Evolutionary conservation across 1,140 invertebrate species (phyloP), one percentile per base, ranked within the genome.

Genomic region (Eufriesea mexicana): DNA sequence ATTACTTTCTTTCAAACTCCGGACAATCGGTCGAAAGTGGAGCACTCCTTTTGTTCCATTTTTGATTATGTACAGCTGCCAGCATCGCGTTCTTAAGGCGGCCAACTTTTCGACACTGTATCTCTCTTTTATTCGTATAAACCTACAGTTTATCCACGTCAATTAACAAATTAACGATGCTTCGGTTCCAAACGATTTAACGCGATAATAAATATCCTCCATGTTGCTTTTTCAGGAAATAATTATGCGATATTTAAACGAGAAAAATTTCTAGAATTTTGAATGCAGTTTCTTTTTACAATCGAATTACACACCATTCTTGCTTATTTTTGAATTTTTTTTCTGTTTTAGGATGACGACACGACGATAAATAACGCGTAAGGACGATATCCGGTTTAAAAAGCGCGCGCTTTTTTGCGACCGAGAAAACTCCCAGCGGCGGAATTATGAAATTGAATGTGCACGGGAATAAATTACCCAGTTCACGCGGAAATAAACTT

Each of bases 21-120:
- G 73, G 54, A 82, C 79, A 82, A 82, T 82, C 74, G 73, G 72
- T 76, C 45, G 79, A 76, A 82, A 82, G 79, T 82, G 79, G 79
- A 82, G 79, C 79, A 59, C 25, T 55, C 28, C 61, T 74, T 82
- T 82, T 82, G 79, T 82, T 76, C 62, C 62, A 76, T 82, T 82
- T 82, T 82, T 82, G 79, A 82, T 82, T 82, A 76, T 82, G 73
- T 82, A 82, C 47, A 76, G 79, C 79, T 76, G 72, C 72, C 54
- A 76, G 62, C 73, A 76, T 68, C 73, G 55, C 51, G 45, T 76
- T 76, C 79, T 76, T 68, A 76, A 68, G 73, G 74, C 57, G 55
- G 73, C 73, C 79, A 82, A 76, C 72, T 76, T 57, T 68, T 49
- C 51, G 73, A 67, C 28, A 6, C 16, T 57, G 47, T 57, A 51